Conservation (phyloP, 2,113 vertebrate species). For the Microcebus murinus region DNA sequence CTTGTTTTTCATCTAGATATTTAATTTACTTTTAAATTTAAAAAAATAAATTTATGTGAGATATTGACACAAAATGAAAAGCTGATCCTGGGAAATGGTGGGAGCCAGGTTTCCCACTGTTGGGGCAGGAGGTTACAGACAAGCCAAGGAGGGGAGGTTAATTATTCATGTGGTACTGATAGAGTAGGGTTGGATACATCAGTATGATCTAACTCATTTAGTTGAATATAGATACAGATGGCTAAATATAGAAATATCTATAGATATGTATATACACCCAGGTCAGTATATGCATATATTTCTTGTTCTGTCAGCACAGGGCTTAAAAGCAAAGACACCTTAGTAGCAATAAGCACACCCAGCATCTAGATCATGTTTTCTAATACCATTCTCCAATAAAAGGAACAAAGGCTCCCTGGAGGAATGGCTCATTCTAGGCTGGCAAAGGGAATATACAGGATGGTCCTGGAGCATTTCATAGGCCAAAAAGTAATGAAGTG, state of each 20-base stretch:
- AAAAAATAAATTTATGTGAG: neutral
- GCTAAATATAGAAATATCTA: neutral
- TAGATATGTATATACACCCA: neutral
- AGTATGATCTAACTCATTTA: neutral
- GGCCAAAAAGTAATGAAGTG: neutral
- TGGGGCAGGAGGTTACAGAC: neutral
- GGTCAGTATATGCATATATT: no score
- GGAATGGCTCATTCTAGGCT: neutral
- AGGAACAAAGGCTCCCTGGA: neutral
- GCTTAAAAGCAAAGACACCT: neutral
- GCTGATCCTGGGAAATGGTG: neutral
- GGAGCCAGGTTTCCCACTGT: neutral
- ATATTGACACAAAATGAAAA: neutral
- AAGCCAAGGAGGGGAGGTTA: neutral
- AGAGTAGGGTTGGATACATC: neutral
- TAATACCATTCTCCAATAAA: neutral
- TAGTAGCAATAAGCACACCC: neutral
- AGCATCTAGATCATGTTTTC: neutral
- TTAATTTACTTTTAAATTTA: neutral
- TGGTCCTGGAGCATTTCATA: neutral
- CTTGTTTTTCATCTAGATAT: neutral
- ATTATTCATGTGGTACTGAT: neutral
- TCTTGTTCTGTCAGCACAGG: neutral
- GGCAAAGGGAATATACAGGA: neutral
- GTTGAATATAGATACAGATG: neutral